These are phyloP conservation scores for Ctena decussata DNA, from an alignment of 2,888 invertebrate species.

Conservation along the genomic window DNA sequence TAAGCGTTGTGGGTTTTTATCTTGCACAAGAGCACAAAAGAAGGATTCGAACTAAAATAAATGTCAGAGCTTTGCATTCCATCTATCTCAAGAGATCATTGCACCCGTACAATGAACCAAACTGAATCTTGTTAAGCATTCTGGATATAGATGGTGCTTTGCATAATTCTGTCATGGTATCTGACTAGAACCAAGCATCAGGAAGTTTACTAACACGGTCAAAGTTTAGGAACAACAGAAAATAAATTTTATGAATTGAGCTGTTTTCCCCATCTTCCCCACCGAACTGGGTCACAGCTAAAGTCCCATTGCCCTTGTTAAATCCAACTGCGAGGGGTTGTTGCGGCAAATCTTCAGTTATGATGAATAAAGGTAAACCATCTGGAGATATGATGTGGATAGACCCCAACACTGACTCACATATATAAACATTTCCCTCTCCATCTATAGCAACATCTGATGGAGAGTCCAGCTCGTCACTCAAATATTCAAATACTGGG, in stretches of 20 bases:
- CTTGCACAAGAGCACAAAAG: too few species aligned
- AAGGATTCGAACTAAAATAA: too few species aligned
- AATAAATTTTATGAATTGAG: not conserved
- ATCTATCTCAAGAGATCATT: too few species aligned
- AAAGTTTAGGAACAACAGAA: not conserved
- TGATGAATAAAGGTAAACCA: not conserved
- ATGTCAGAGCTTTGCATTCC: too few species aligned
- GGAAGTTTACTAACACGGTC: too few species aligned
- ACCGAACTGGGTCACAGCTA: not conserved
- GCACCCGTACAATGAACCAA: too few species aligned
- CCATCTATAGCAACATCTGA: not conserved
- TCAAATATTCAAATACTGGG: not conserved
- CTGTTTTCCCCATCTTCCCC: not conserved
- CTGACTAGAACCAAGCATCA: too few species aligned
- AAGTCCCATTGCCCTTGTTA: not conserved
- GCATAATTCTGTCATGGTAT: too few species aligned
- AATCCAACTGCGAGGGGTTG: not conserved
- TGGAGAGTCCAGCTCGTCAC: not conserved
- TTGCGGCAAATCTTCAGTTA: not conserved
- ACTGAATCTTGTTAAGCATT: too few species aligned
- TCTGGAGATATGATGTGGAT: not conserved
- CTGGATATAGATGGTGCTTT: too few species aligned
- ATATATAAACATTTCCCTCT: not conserved
- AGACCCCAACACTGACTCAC: not conserved
- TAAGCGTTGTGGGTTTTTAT: too few species aligned